Evolutionary conservation across 2,797 vertebrate genomes (phyloP), one percentile per base, ranked within the genome.

Genomic region (Naso thynnoides): DNA sequence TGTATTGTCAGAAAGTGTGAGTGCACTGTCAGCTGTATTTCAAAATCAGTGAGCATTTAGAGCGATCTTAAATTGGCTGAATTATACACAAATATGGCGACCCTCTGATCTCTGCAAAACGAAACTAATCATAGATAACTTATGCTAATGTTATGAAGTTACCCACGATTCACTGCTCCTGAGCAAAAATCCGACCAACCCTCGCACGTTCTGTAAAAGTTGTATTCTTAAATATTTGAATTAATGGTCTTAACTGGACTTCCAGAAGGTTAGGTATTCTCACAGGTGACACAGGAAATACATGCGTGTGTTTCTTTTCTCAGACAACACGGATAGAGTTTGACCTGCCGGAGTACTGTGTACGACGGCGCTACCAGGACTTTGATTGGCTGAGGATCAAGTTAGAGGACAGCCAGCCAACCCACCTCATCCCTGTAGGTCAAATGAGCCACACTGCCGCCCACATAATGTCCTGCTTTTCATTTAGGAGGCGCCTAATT

Each of bases 341-440:
- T 76, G 96, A 99, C 92, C 93, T 99, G 61, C 97, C 97, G 0
- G 98, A 99, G 67, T 99, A 99, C 92, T 94, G 94, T 0, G 92
- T 99, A 52, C 94, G 97, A 8, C 95, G 98, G 64, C 95, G 98
- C 50, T 99, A 99, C 90, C 98, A 99, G 89, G 98, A 99, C 90
- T 99, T 99, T 1, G 97, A 99, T 86, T 99, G 98, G 98, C 85
- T 99, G 86, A 95, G 96, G 86, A 97, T 86, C 85, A 99, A 98
- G 85, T 90, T 99, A 84, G 98, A 99, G 81, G 98, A 99, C 73
- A 98, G 96, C n/a, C 98, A 99, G 82, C 97, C 97, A 2, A 99
- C 98, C 0, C 97, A 99, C 93, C 96, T 99, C 86, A 97, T 99
- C 94, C 98, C 98, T 24, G 98, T 99, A 97, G 90, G 96, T 96